Evolutionary conservation across 2,888 invertebrate genomes (phyloP).

Genomic region (Eurois occulta): DNA sequence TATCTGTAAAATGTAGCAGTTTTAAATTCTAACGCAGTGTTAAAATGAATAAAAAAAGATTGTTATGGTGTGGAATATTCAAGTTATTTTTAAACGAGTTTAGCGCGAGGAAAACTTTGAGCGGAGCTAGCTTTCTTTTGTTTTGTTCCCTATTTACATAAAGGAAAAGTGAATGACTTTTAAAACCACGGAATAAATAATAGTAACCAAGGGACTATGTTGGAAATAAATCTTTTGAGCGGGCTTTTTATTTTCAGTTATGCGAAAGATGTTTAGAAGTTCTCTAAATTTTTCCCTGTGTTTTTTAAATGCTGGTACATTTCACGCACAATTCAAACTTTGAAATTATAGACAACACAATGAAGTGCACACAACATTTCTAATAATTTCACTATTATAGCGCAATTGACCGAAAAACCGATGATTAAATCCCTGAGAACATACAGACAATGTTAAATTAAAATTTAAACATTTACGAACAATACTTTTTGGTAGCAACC

Average conservation of each 20-base stretch:
- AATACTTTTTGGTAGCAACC: constrained; percentile 59
- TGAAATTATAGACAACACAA: constrained; percentile 35
- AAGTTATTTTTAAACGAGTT: constrained; percentile 44
- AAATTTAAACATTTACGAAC: constrained; percentile 42
- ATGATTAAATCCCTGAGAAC: constrained; percentile 61
- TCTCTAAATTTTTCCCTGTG: neutral
- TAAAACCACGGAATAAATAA: constrained; percentile 36
- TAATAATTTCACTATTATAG: constrained; percentile 35
- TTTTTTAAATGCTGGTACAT: neutral
- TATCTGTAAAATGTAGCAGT: constrained; percentile 29
- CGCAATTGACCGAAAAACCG: constrained; percentile 41
- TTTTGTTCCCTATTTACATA: constrained; percentile 36
- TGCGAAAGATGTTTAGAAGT: neutral
- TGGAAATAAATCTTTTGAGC: constrained; percentile 12
- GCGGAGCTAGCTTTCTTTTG: constrained; percentile 33
- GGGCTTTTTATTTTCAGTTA: constrained; percentile 11
- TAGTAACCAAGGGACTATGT: constrained; percentile 27
- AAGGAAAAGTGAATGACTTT: constrained; percentile 45
- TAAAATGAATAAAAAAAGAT: constrained; percentile 42
- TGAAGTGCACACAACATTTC: constrained; percentile 17
- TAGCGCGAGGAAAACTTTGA: constrained; percentile 30
- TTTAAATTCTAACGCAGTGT: constrained; percentile 25
- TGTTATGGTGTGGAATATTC: constrained; percentile 21
- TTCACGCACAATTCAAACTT: neutral
- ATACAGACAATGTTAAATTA: constrained; percentile 50